Evolutionary conservation across 2,797 vertebrate species (phyloP).

Genomic region (Schizothorax lantsangensis): DNA sequence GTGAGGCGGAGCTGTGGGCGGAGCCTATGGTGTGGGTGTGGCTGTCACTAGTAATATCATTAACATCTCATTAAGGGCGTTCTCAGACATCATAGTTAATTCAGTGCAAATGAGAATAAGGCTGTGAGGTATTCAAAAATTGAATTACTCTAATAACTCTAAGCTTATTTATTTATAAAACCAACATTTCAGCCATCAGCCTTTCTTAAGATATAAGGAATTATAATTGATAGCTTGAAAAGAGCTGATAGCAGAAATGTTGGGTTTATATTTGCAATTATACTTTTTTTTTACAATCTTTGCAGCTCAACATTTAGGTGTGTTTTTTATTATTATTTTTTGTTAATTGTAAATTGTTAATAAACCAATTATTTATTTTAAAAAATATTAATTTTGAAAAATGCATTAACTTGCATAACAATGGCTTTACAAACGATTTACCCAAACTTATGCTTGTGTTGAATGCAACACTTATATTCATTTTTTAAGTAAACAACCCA

Average conservation of each 20-base stretch:
- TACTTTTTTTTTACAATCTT: background rate
- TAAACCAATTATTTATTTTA: background rate
- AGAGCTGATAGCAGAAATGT: background rate
- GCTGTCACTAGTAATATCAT: background rate
- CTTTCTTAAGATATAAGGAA: background rate
- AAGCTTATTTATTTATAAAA: background rate
- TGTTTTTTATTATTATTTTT: background rate
- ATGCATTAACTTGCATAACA: background rate
- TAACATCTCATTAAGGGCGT: background rate
- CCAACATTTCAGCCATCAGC: background rate
- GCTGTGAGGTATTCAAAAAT: background rate
- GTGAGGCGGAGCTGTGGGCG: conserved; percentile 12
- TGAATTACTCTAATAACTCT: background rate
- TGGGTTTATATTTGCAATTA: background rate
- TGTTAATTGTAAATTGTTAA: background rate
- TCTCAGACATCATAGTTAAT: background rate
- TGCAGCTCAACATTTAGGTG: background rate
- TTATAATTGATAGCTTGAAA: background rate
- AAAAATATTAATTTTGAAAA: background rate
- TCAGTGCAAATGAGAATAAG: background rate
- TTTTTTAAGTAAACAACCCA: background rate
- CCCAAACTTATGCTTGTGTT: background rate
- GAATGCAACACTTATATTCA: background rate
- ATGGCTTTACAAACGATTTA: background rate
- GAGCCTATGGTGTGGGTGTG: conserved; percentile 12